A percentile compares a stretch with the other conserved stretches of the same genome.
Evolutionary conservation across 2,888 invertebrate species (phyloP).

Genomic region (Drepana falcataria): DNA sequence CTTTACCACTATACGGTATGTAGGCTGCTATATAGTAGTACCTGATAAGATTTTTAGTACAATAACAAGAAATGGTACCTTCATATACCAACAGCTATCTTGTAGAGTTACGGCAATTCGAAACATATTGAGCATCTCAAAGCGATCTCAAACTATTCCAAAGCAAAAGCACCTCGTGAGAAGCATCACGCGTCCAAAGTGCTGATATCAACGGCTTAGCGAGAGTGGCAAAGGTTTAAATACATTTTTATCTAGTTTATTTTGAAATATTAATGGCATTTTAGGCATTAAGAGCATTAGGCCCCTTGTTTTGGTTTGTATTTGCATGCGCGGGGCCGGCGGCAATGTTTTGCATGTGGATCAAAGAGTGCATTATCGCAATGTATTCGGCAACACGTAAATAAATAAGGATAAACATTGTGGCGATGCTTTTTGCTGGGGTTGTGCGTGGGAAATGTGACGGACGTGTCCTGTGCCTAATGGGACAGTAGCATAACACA

Average conservation of each 20-base stretch:
- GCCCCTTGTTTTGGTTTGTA: constrained; percentile 70
- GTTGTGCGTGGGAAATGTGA: constrained; percentile 7
- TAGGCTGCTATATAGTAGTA: no score
- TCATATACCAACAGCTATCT: no score
- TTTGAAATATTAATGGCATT: constrained; percentile 75
- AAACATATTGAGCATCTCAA: no score
- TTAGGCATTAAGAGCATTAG: constrained; percentile 69
- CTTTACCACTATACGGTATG: no score
- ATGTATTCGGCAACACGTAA: constrained; percentile 72
- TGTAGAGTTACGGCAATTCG: no score
- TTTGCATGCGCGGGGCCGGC: constrained; percentile 56
- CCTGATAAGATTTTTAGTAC: no score
- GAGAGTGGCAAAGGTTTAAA: constrained; percentile 42
- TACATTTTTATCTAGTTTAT: constrained; percentile 69
- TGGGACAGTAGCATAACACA: not conserved
- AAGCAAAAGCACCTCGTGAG: not conserved
- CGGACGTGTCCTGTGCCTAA: not conserved
- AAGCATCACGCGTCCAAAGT: constrained; percentile 22
- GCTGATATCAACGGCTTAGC: constrained; percentile 34
- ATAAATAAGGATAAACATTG: constrained; percentile 70
- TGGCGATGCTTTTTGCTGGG: constrained; percentile 13
- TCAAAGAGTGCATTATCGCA: constrained; percentile 59
- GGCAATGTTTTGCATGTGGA: constrained; percentile 52
- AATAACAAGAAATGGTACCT: no score
- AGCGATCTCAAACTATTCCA: not conserved